Evolutionary conservation across 2,113 vertebrate species (phyloP), one percentile per base, ranked within the genome.

Genomic region (Cebus imitator): DNA sequence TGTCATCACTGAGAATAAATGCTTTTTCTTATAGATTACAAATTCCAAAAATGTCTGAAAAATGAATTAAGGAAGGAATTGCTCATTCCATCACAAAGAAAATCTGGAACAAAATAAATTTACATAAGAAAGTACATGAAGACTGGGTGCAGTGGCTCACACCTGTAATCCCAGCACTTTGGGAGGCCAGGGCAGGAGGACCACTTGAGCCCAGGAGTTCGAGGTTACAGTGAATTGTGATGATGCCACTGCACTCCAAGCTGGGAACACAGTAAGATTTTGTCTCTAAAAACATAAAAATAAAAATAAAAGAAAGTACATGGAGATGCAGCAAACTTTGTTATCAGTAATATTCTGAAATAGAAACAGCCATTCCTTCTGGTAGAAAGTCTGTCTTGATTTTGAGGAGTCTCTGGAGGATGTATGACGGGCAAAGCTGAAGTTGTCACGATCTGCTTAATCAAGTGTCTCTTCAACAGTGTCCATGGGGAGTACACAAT

Each of bases 391-490:
- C 48, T 52, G 89, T 84, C 57, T 68, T 84, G 55, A 92, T 75
- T 87, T 90, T 95, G 87, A 97, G 25, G 72, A 76, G 21, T 85
- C 95, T 90, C 87, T 90, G 18, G 32, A 80, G 96, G 40, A 82
- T 12, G 20, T 37, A 52, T 90, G 87, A 94, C 66, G 94, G 91
- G 66, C 58, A 91, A 82, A 92, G 68, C 96, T 92, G 90, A 97
- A 95, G 87, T 64, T 93, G 95, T 96, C 96, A 94, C 45, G 18
- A 93, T 94, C 75, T 1, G 13, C 84, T 93, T 96, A 96, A 96
- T 97, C 94, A 97, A 97, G 40, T 83, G 48, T 64, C 72, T 95
- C 83, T 90, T 97, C 79, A 81, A 43, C 75, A 90, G 84, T 27
- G 43, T 70, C 97, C 72, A 6, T 5, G 27, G 94, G 94, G 96